Evolutionary conservation across 2,113 vertebrate genomes (phyloP).

Genomic region (Neomonachus schauinslandi): DNA sequence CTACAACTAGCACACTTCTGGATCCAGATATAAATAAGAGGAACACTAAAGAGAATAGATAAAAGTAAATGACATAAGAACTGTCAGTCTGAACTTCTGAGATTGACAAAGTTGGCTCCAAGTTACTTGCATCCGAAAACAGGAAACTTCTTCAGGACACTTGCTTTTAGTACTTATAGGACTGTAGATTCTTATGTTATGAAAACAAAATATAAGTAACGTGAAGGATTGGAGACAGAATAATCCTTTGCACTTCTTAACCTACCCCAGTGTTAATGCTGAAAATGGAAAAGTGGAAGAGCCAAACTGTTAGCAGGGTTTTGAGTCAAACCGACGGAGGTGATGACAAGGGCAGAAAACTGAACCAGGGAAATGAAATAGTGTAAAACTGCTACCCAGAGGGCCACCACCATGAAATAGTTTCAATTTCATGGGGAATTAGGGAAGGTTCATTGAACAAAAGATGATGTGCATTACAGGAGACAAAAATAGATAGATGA

Average conservation of each 20-base stretch:
- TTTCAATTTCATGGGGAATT: not conserved
- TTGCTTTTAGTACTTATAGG: not conserved
- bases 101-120: not conserved
- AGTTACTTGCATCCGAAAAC: not conserved
- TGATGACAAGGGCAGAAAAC: not conserved
- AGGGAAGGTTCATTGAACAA: not conserved
- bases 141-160: not conserved
- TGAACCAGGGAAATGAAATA: not conserved
- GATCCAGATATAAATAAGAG: conserved; percentile 22
- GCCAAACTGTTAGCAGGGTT: not conserved
- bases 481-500: not conserved
- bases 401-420: not conserved
- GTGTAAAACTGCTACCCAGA: not conserved
- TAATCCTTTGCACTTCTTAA: not conserved
- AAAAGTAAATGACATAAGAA: not conserved
- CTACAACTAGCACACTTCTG: not conserved
- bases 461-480: not conserved
- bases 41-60: not conserved
- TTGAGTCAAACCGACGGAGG: not conserved
- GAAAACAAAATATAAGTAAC: not conserved
- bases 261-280: not conserved
- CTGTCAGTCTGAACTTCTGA: not conserved
- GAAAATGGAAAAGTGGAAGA: not conserved
- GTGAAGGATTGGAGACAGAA: not conserved
- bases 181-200: not conserved